phyloP scores from a whole-genome alignment of 2,113 vertebrate genomes.

The Aviceda subcristata region DNA sequence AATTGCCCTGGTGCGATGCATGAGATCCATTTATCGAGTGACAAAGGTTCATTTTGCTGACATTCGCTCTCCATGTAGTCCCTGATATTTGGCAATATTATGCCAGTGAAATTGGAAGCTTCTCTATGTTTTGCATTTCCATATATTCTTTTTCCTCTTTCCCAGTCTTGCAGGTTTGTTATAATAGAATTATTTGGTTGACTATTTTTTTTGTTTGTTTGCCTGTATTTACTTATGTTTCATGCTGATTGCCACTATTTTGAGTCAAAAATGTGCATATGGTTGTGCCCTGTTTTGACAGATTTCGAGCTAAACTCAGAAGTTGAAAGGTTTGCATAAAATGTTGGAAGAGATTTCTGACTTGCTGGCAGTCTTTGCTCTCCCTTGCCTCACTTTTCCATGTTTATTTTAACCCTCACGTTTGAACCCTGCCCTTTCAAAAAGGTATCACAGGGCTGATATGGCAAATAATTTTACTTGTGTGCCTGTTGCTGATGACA shows the following conservation, averaged over 20 bases:
- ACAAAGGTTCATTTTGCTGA: not conserved
- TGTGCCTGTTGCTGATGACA: not conserved
- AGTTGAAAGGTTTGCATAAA: not conserved
- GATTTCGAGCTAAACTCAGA: not conserved
- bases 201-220: not conserved
- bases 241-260: not conserved
- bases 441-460: not conserved
- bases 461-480: not conserved
- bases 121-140: not conserved
- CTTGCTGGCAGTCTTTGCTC: not conserved
- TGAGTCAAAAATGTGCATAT: not conserved
- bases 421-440: not conserved
- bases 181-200: not conserved
- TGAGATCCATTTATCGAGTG: not conserved
- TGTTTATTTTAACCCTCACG: not conserved
- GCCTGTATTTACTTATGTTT: not conserved
- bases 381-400: not conserved
- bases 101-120: not conserved
- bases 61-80: rapidly evolving
- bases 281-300: not conserved
- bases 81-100: not conserved
- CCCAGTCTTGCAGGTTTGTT: not conserved
- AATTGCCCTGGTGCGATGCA: rapidly evolving
- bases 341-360: not conserved
- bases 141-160: not conserved